Evolutionary conservation across 1,140 invertebrate genomes (phyloP).

Genomic region (Lordiphosa mommai): DNA sequence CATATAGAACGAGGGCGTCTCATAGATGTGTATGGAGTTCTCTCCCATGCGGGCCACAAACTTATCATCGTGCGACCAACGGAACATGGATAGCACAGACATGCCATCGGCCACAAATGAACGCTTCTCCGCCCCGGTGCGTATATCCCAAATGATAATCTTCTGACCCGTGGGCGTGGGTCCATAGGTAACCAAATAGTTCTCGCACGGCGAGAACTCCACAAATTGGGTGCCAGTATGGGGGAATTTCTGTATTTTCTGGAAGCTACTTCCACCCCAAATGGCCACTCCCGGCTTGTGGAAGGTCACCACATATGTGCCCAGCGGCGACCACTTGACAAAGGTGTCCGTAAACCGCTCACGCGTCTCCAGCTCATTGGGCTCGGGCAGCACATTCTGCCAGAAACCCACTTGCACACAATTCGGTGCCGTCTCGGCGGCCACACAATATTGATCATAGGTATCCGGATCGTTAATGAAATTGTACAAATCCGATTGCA

Average conservation of each 20-base stretch:
- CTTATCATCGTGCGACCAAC: slow-evolving; percentile 98
- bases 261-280: slow-evolving; percentile 97
- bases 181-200: slow-evolving; percentile 96
- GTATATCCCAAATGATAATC: slow-evolving; percentile 96
- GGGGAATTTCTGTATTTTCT: slow-evolving; percentile 93
- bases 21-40: slow-evolving; percentile 94
- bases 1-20: slow-evolving; percentile 95
- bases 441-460: slow-evolving; percentile 96
- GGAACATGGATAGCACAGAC: slow-evolving; percentile 94
- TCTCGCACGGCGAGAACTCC: slow-evolving; percentile 98
- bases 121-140: slow-evolving; percentile 95
- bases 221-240: slow-evolving; percentile 96
- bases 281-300: slow-evolving; percentile 96
- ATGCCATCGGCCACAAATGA: slow-evolving; percentile 91
- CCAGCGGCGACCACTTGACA: slow-evolving; percentile 97
- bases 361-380: slow-evolving; percentile 90
- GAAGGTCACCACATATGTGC: slow-evolving; percentile 97
- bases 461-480: slow-evolving; percentile 96
- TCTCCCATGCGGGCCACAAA: slow-evolving; percentile 95
- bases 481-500: slow-evolving; percentile 93
- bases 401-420: slow-evolving; percentile 90
- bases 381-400: slow-evolving; percentile 94
- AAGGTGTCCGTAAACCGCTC: slow-evolving; percentile 88
- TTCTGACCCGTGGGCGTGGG: slow-evolving; percentile 85
- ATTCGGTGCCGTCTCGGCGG: slow-evolving; percentile 87